Conservation (phyloP, 2,797 vertebrate species). For the Coilia nasus region DNA sequence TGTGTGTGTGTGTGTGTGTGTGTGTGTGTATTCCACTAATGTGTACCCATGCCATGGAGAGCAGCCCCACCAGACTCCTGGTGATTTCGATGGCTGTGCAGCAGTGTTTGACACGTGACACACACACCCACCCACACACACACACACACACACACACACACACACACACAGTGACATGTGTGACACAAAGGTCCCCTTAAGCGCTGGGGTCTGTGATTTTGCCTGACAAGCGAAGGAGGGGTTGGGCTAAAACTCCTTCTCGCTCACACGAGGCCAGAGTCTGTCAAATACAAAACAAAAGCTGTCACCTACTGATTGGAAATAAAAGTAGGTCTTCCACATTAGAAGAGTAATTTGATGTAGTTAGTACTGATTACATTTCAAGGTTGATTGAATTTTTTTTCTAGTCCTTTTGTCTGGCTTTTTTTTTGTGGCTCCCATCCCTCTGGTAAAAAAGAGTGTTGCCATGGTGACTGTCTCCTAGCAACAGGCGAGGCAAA, state of each 20-base stretch:
- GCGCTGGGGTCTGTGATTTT: neutral
- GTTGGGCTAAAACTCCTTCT: neutral
- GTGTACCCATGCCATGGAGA: neutral
- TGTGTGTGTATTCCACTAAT: too few relatives aligned
- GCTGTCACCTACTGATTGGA: neutral
- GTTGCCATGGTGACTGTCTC: slow-evolving; percentile 76
- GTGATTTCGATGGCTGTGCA: neutral
- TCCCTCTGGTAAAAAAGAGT: slow-evolving; percentile 74
- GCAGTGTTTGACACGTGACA: neutral
- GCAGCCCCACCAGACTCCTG: neutral
- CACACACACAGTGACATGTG: too few relatives aligned
- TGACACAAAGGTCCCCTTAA: neutral
- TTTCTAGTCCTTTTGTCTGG: neutral
- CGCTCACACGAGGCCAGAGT: neutral
- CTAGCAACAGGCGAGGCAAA: slow-evolving; percentile 82
- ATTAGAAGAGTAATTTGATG: neutral
- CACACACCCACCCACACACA: too few relatives aligned
- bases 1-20: too few relatives aligned
- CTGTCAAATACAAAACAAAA: neutral
- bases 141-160: too few relatives aligned
- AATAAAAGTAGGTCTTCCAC: neutral
- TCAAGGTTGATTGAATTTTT: slow-evolving; percentile 29
- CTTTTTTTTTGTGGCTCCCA: slow-evolving; percentile 75
- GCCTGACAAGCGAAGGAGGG: neutral
- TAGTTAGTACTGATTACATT: slow-evolving; percentile 18